These are phyloP conservation scores for Corticium candelabrum DNA, from an alignment of 37 sponge, comb jelly and placozoan species.

Conservation along the genomic window DNA sequence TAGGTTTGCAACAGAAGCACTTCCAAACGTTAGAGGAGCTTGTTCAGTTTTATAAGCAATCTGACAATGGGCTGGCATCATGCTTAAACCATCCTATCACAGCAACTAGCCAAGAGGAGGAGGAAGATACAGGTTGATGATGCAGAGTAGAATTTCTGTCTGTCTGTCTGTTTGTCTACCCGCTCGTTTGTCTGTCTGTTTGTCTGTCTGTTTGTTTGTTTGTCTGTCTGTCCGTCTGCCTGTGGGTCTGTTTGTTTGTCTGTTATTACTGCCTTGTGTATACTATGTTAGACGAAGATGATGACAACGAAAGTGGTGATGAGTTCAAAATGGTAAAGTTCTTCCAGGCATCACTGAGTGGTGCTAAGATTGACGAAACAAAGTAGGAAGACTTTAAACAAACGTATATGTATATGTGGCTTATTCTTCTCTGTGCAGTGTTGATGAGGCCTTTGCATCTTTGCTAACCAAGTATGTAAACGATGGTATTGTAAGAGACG, in stretches of 20 bases:
- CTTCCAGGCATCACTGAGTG: background rate
- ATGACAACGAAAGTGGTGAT: background rate
- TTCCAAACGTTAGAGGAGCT: background rate
- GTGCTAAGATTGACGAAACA: background rate
- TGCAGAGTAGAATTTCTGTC: no score
- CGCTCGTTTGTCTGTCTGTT: no score
- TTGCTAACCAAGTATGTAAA: background rate
- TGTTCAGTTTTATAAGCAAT: background rate
- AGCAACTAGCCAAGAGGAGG: background rate
- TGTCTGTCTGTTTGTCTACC: no score
- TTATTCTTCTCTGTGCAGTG: background rate
- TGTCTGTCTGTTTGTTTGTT: no score
- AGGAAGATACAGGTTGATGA: background rate
- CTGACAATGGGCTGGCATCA: background rate
- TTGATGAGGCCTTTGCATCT: background rate
- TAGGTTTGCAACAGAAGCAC: background rate
- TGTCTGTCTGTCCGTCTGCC: no score
- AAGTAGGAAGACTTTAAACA: no score
- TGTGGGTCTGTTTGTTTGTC: no score
- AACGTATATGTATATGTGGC: no score
- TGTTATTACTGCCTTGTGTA: no score
- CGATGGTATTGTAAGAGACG: background rate
- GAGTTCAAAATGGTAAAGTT: background rate
- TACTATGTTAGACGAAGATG: background rate
- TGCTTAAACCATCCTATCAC: background rate